These are phyloP conservation scores for Rhinopomastus cyanomelas DNA, from an alignment of 2,113 vertebrate genomes.

Conservation along the genomic window DNA sequence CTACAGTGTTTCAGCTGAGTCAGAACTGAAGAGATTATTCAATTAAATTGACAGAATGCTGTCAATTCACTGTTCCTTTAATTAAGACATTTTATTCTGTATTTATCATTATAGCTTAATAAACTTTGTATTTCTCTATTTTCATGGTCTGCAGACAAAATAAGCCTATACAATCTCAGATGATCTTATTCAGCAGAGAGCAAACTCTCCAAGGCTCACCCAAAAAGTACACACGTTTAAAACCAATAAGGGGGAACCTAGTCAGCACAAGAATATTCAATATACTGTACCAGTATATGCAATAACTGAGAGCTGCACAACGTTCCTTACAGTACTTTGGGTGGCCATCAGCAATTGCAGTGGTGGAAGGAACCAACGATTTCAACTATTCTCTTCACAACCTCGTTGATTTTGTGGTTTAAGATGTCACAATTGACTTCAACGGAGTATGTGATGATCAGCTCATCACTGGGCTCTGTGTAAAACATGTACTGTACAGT, in stretches of 20 bases:
- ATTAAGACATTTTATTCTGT: background rate
- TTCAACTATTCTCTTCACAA: background rate
- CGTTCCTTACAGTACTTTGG: background rate
- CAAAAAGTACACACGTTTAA: background rate
- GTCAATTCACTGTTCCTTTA: background rate
- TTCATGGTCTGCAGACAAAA: background rate
- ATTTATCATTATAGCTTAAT: background rate
- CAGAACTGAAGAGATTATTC: background rate
- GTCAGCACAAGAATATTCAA: background rate
- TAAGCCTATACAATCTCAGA: background rate
- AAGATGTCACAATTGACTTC: background rate
- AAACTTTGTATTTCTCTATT: background rate
- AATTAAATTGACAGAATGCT: background rate
- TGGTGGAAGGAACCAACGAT: background rate
- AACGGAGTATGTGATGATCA: background rate
- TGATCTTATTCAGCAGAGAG: background rate
- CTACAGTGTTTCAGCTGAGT: background rate
- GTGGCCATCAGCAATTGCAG: background rate
- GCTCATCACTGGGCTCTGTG: background rate
- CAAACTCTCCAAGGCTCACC: background rate
- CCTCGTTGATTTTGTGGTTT: background rate
- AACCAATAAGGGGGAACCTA: background rate
- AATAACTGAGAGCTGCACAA: too few species aligned
- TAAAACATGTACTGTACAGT: background rate
- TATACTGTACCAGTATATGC: too few species aligned